These are phyloP conservation scores for Xestoiulus laeticollis DNA, from an alignment of 2,888 invertebrate species.

Conservation along the genomic window DNA sequence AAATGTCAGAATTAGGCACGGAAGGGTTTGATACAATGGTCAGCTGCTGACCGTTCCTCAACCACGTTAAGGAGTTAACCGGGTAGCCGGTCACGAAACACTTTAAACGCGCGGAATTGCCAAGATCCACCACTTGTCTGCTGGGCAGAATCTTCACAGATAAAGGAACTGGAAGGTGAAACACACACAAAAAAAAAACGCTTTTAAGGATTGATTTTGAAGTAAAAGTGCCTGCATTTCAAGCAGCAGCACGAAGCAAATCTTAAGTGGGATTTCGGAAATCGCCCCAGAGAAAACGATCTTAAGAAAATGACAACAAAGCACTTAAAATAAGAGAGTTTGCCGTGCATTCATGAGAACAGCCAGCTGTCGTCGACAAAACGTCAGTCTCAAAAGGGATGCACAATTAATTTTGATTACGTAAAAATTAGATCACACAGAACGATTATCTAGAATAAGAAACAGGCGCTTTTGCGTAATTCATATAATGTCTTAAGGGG, in stretches of 20 bases:
- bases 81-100: conserved; percentile 70
- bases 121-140: conserved; percentile 91
- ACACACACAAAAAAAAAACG: not conserved
- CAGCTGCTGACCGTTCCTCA: conserved; percentile 88
- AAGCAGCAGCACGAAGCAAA: not conserved
- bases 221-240: not conserved
- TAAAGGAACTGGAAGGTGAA: conserved; percentile 74
- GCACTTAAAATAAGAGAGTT: conserved; percentile 3
- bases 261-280: not conserved
- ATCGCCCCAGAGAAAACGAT: conserved; percentile 5
- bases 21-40: conserved; percentile 62
- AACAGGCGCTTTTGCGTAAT: not conserved
- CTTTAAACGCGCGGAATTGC: conserved; percentile 88
- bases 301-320: conserved; percentile 13
- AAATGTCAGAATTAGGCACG: conserved; percentile 51
- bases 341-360: not conserved
- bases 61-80: conserved; percentile 89
- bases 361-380: not conserved
- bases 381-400: not conserved
- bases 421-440: not conserved
- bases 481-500: not conserved
- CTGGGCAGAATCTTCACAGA: conserved; percentile 88
- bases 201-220: not conserved
- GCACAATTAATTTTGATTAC: not conserved
- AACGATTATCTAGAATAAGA: not conserved